phyloP scores from a whole-genome alignment of 2,113 vertebrate species.

The Piprites chloris region DNA sequence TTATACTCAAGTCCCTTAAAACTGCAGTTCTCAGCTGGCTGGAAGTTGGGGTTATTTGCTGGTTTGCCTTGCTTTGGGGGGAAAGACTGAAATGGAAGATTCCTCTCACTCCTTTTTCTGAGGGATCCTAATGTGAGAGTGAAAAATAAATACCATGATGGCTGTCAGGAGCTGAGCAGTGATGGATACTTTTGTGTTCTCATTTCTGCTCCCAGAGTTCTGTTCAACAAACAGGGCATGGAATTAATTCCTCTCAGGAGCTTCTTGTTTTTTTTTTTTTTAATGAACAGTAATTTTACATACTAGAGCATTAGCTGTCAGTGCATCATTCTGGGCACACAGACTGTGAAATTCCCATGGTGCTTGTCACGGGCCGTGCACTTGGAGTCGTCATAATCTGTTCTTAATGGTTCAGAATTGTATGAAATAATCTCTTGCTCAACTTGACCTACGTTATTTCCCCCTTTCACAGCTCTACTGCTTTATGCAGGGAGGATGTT shows the following conservation, averaged over 20 bases:
- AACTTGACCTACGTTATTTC: neutral
- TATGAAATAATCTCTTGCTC: neutral
- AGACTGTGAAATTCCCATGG: neutral
- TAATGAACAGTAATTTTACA: neutral
- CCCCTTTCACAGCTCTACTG: neutral
- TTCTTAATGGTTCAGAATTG: neutral
- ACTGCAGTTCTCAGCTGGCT: neutral
- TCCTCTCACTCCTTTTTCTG: neutral
- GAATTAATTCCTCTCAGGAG: neutral
- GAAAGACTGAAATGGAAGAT: neutral
- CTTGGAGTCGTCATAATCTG: rapidly evolving
- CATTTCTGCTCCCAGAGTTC: neutral
- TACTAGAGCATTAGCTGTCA: neutral
- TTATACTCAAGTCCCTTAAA: neutral
- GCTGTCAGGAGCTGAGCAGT: neutral
- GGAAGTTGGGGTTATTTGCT: rapidly evolving
- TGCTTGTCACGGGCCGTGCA: neutral
- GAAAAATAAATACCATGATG: rapidly evolving
- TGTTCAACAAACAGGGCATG: neutral
- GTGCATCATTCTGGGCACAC: neutral
- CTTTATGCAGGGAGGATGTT: neutral
- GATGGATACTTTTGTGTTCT: neutral
- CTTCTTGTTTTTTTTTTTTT: neutral
- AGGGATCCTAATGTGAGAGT: neutral
- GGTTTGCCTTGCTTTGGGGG: neutral